Conservation (phyloP, 2,797 vertebrate genomes). For the Etheostoma nigrum region DNA sequence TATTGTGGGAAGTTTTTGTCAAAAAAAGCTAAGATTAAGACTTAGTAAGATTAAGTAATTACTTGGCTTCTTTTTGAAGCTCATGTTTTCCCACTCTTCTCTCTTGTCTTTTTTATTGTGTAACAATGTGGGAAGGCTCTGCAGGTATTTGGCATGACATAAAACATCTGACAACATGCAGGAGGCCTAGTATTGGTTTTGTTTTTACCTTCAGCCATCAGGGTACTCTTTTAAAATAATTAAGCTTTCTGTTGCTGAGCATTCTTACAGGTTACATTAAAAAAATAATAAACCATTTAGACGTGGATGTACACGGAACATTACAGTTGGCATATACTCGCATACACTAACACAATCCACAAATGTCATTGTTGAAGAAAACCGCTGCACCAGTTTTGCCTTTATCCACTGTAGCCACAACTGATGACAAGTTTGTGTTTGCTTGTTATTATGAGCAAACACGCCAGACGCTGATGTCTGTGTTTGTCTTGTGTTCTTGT, state of each 20-base stretch:
- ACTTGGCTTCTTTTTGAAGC: constrained; percentile 12
- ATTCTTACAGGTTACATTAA: background rate
- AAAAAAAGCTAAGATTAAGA: constrained; percentile 3
- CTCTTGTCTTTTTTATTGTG: constrained; percentile 36
- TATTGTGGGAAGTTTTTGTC: background rate
- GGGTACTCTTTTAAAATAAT: constrained; percentile 16
- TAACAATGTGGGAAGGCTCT: constrained; percentile 29
- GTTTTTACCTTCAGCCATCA: constrained; percentile 21
- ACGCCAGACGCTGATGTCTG: constrained; percentile 26
- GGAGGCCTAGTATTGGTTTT: background rate
- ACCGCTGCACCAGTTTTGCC: constrained; percentile 34
- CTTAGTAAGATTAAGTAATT: constrained; percentile 20
- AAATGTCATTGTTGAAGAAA: constrained; percentile 37
- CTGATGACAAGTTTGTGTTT: constrained; percentile 62
- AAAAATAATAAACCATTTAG: constrained; percentile 12
- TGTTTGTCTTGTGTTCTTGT: constrained; percentile 51
- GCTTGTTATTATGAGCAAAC: constrained; percentile 60
- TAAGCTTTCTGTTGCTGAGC: constrained; percentile 1
- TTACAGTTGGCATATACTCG: constrained; percentile 16
- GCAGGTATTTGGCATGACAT: constrained; percentile 39
- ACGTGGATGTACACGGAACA: background rate
- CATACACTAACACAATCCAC: constrained; percentile 8
- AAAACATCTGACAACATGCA: constrained; percentile 29
- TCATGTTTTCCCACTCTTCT: constrained; percentile 33
- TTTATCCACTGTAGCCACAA: constrained; percentile 11